Evolutionary conservation across 2,888 invertebrate species (phyloP), one percentile per base, ranked within the genome.

Genomic region (Amorpha juglandis): DNA sequence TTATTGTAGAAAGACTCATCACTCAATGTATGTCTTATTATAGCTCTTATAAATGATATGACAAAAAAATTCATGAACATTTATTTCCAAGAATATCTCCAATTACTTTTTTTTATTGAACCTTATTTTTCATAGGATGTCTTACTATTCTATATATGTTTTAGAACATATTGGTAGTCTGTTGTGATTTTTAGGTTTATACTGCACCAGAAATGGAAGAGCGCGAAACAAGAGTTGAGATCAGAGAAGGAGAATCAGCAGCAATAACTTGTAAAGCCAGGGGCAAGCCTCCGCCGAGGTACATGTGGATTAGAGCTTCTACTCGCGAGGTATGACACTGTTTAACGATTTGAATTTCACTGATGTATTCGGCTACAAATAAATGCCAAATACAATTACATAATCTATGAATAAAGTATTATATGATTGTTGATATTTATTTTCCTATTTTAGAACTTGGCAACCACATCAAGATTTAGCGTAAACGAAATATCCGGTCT

Each of bases 281-380:
- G 51, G 98, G 98, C 19, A 98, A 98, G 83, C 98, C 98, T 0
- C 95, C 95, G 16, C 98, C 98, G 55, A 95, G 94, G 67, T 97
- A 96, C 81, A 95, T 95, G 42, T 98, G 98, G 98, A 96, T 98
- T 67, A 96, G 97, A 78, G 94, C 95, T 68, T 92, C 95, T 64
- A 95, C 95, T 1, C 95, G 96, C 64, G 94, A 95, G 82, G 93
- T 92, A 84, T 69, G 48, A 51, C 19, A 64, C 64, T 53, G 19
- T 50, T 21, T n/a, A n/a, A 16, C 42, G 35, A 63, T 19, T 50
- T 63, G 1, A 50, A 14, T 50, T 27, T 27, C 27, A 27, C 2
- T 6, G 38, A 38, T 38, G 7, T 38, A 38, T 38, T 6, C 38
- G 3, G 7, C 9, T 38, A 38, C 38, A 38, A 38, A 0, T 8